Base-by-base conservation (phyloP, 2,113 vertebrate species). In the Tursiops truncatus region DNA sequence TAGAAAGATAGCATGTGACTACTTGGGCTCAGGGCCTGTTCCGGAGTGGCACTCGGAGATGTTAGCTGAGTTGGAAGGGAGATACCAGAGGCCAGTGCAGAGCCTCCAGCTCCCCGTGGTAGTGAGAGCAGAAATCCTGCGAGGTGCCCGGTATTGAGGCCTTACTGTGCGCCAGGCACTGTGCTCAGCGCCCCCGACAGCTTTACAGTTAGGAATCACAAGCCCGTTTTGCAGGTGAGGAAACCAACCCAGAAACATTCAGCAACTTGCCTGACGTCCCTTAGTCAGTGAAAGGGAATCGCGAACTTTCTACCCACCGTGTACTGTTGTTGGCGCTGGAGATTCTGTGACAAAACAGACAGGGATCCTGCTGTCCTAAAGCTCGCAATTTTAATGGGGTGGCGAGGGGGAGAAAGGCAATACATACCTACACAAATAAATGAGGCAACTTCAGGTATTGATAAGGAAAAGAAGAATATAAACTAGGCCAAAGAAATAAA, bases 81-180 rank as follows among this genome's bases (percentile, higher is more conserved):
- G 79, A 15, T 33, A 0, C 33, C 58, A 23, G 70, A 38, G 28
- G 18, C 21, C 38, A 20, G 2, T 6, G 7, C 79, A 41, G 33
- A 28, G 23, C 31, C n/a, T 21, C 31, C 41, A 38, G 31, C 90
- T 10, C 3, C 1, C 17, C 0, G 0, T 1, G n/a, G 38, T 6
- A 3, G 7, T 0, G 0, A 77, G 76, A 62, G 17, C 76, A 25
- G 76, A 38, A 12, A 23, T 18, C 1, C 28, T 0, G 2, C 18
- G n/a, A 31, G 9, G 58, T 1, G 7, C 81, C 12, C 0, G 9
- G 31, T 13, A 6, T 0, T 91, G 81, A 86, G 81, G 44, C 25
- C 86, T 81, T 6, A 2, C 13, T 10, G 4, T 1, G 3, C 21
- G 36, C 80, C 3, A 1, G 85, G 18, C 38, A 23, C 62, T 41